phyloP scores from a whole-genome alignment of 53 echinoderm and acorn worm genomes.

The Temnopleurus reevesii region DNA sequence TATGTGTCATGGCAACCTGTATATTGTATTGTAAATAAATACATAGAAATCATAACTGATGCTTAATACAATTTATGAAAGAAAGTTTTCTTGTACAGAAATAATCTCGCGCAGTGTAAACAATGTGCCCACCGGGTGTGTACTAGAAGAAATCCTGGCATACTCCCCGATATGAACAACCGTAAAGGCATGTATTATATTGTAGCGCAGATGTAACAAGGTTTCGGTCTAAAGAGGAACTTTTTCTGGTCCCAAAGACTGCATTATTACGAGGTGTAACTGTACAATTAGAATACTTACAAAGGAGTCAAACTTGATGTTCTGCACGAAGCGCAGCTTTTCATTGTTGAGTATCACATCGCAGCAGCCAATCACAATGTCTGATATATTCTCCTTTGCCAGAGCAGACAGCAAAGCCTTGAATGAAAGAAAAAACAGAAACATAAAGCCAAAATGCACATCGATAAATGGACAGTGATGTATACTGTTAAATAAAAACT shows the following conservation, averaged over 20 bases:
- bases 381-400: neutral
- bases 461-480: neutral
- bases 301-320: slow-evolving; percentile 49
- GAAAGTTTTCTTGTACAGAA: no score
- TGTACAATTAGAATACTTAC: neutral
- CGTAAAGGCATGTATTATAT: no score
- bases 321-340: slow-evolving; percentile 49
- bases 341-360: slow-evolving; percentile 35
- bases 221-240: no score
- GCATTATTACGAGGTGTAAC: no score
- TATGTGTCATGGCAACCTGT: neutral
- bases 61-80: no score
- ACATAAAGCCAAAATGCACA: no score
- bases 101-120: no score
- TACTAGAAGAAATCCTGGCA: no score
- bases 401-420: slow-evolving; percentile 29
- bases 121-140: no score
- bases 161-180: no score
- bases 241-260: no score
- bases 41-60: neutral
- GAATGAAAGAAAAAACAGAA: neutral
- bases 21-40: neutral
- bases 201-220: neutral
- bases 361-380: slow-evolving; percentile 56
- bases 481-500: neutral